Conservation (phyloP, 1,140 invertebrate species). For the Battus philenor region DNA sequence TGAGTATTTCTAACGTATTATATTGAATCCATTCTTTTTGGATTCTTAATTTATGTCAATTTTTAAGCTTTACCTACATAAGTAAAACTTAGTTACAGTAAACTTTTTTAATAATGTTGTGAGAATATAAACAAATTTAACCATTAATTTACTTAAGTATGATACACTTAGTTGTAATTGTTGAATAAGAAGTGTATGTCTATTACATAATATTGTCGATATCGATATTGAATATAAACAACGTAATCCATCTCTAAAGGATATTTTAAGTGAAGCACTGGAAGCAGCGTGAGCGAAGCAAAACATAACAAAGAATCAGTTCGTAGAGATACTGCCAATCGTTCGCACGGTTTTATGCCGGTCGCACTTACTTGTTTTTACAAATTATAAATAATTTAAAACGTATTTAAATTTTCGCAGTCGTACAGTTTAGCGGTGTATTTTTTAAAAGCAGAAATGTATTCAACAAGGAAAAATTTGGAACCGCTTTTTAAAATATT, state of each 20-base stretch:
- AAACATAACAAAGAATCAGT: constrained; percentile 70
- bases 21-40: too few species aligned
- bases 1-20: too few species aligned
- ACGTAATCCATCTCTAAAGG: constrained; percentile 37
- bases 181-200: too few species aligned
- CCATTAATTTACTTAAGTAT: too few species aligned
- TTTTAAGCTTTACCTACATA: too few species aligned
- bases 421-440: too few species aligned
- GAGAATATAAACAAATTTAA: too few species aligned
- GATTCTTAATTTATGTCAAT: too few species aligned
- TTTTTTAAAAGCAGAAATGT: constrained; percentile 66
- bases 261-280: constrained; percentile 50
- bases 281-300: constrained; percentile 47
- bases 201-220: constrained; percentile 37
- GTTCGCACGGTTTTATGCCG: constrained; percentile 60
- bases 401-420: not conserved
- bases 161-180: too few species aligned
- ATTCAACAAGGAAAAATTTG: constrained; percentile 61
- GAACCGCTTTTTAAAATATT: constrained; percentile 60
- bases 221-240: constrained; percentile 67
- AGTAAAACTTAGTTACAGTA: too few species aligned
- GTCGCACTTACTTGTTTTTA: constrained; percentile 31
- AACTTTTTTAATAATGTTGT: too few species aligned
- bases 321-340: constrained; percentile 18
- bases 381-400: constrained; percentile 1